Evolutionary conservation across 1,140 invertebrate species (phyloP), one percentile per base, ranked within the genome.

Genomic region (Argopecten irradians): DNA sequence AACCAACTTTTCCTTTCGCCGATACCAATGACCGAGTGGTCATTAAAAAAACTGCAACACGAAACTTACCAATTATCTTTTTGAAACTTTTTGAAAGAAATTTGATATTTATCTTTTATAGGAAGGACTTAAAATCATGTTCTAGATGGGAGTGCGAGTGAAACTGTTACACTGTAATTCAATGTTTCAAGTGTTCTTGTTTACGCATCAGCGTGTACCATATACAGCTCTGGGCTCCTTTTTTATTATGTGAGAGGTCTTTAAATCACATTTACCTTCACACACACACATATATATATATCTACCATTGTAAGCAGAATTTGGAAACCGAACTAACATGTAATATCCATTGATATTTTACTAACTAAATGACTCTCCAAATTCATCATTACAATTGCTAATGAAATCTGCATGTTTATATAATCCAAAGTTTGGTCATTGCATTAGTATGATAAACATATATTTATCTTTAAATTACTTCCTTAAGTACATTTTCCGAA

Each of bases 401-500:
- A 28, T 28, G 5, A 71, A 28, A 71, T 28, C 5, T 71, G n/a
- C 55, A n/a, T 28, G 5, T 28, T 71, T 71, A 71, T 71, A 71
- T n/a, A 71, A 71, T 71, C 55, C 55, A 71, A 71, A n/a, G 55
- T 71, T 71, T 71, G 55, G n/a, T n/a, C n/a, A 71, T 71, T 71
- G n/a, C 55, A 71, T 71, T 71, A 3, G 28, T 22, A 8, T 71
- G 55, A 71, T 71, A 71, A 71, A 71, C 55, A 71, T 28, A 46
- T 46, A 46, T 46, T 46, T 46, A 46, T 46, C 19, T 46, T 71
- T 71, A 28, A 71, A 71, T 71, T 3, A 71, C n/a, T 71, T 71
- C 22, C n/a, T 28, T 71, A 71, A 71, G 55, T 71, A 71, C 55
- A 71, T 71, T 28, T 71, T n/a, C n/a, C 55, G 11, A 28, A 28